phyloP scores from a whole-genome alignment of 2,797 vertebrate species.

The Crax fasciolata region DNA sequence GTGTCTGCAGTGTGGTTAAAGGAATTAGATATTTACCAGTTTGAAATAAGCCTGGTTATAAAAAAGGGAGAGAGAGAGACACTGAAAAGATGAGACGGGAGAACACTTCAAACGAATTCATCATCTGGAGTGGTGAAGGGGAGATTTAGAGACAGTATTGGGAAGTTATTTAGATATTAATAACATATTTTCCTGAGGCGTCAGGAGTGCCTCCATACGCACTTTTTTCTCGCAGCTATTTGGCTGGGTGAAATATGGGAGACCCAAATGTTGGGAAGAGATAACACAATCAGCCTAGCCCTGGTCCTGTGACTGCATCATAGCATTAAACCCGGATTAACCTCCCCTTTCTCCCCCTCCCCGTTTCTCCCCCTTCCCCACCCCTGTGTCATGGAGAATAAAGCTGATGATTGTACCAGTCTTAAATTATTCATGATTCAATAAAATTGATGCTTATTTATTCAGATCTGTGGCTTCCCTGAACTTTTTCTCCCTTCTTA shows the following conservation, averaged over 20 bases:
- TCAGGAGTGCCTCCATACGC: constrained; percentile 94
- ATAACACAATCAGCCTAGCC: constrained; percentile 95
- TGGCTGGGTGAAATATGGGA: constrained; percentile 97
- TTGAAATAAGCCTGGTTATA: constrained; percentile 91
- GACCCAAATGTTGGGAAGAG: constrained; percentile 98
- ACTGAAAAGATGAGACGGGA: constrained; percentile 88
- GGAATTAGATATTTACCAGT: constrained; percentile 94
- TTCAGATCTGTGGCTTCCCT: constrained; percentile 81
- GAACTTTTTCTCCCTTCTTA: constrained; percentile 18
- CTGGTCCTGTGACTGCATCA: constrained; percentile 93
- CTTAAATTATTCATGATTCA: constrained; percentile 99
- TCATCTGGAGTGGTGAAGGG: constrained; percentile 93
- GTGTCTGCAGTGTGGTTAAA: constrained; percentile 85
- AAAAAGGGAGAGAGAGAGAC: constrained; percentile 77
- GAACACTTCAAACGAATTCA: constrained; percentile 98
- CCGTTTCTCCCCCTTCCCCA: background rate
- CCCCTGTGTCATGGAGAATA: constrained; percentile 84
- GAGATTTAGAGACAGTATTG: constrained; percentile 97
- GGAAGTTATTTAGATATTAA: constrained; percentile 99
- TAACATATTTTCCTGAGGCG: constrained; percentile 98
- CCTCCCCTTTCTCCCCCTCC: constrained; percentile 48
- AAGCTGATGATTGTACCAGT: constrained; percentile 96
- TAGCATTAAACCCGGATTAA: constrained; percentile 99
- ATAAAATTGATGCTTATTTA: constrained; percentile 99
- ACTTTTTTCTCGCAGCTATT: constrained; percentile 94